These are phyloP conservation scores for Semicossyphus pulcher DNA, from an alignment of 2,113 vertebrate genomes.

Conservation along the genomic window DNA sequence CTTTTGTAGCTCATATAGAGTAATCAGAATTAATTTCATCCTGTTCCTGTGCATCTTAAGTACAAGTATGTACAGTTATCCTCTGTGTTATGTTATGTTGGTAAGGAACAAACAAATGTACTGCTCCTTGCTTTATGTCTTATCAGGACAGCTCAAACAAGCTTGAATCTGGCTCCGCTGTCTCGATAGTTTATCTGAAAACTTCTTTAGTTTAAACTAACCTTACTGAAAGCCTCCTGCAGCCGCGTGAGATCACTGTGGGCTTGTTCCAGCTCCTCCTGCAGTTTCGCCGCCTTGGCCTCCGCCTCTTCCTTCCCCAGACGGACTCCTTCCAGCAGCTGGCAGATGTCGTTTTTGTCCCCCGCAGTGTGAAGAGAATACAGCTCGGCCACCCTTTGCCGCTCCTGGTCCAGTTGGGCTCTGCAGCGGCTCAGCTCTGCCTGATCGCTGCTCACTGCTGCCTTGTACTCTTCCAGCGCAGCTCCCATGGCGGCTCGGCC, in stretches of 20 bases:
- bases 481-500: constrained; percentile 84
- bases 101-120: no score
- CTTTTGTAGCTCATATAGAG: no score
- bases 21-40: no score
- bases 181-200: no score
- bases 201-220: constrained; percentile 55
- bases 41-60: background rate
- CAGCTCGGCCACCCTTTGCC: constrained; percentile 91
- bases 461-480: constrained; percentile 90
- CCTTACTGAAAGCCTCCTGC: constrained; percentile 92
- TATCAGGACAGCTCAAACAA: background rate
- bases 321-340: constrained; percentile 90
- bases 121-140: no score
- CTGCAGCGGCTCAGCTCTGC: constrained; percentile 90
- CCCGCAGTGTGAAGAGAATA: constrained; percentile 93
- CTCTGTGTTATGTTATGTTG: no score
- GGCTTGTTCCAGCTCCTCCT: constrained; percentile 90
- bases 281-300: constrained; percentile 85
- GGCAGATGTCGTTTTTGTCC: constrained; percentile 92
- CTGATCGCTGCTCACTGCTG: constrained; percentile 87
- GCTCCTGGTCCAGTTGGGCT: constrained; percentile 92
- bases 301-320: constrained; percentile 94
- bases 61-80: no score
- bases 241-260: constrained; percentile 86
- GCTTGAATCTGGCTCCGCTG: no score